A percentile compares a stretch with the other conserved stretches of the same genome.
These are phyloP conservation scores for Porites evermanni DNA, from an alignment of 92 coral and sea anemone genomes.

Conservation along the genomic window DNA sequence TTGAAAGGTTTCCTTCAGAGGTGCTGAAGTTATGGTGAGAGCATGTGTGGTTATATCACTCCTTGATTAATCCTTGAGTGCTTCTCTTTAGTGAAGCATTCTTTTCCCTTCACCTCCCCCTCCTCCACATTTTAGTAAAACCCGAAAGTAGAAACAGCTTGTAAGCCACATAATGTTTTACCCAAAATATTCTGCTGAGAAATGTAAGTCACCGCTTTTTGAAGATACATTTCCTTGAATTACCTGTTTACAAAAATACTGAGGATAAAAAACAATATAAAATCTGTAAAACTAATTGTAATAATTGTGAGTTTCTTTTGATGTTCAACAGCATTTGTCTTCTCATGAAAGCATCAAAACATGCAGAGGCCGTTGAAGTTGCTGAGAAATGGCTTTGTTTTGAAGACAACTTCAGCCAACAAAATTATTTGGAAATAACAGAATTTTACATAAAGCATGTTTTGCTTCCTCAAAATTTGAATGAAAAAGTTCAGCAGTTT, in stretches of 20 bases:
- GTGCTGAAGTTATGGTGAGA: constrained; percentile 72
- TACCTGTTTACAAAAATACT: too few species aligned
- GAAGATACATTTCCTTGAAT: too few species aligned
- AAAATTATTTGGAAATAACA: constrained; percentile 6
- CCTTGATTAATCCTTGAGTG: neutral
- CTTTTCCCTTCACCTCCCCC: too few species aligned
- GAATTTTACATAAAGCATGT: constrained; percentile 35
- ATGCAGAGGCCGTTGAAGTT: constrained; percentile 31
- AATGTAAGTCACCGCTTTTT: too few species aligned
- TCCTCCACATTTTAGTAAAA: too few species aligned
- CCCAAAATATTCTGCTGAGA: too few species aligned
- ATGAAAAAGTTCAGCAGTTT: constrained; percentile 9
- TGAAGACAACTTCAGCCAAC: constrained; percentile 22
- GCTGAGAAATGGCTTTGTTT: constrained; percentile 59
- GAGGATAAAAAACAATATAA: too few species aligned
- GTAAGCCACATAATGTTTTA: too few species aligned
- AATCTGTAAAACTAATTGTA: too few species aligned
- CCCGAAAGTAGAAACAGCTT: too few species aligned
- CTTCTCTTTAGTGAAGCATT: too few species aligned
- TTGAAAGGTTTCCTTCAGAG: constrained; percentile 60
- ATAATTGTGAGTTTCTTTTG: neutral
- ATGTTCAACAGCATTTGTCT: constrained; percentile 29
- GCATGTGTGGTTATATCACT: neutral
- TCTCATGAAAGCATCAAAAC: constrained; percentile 41
- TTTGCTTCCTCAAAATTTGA: constrained; percentile 24